Conservation (phyloP, 2,888 invertebrate species). For the Trilocha varians region DNA sequence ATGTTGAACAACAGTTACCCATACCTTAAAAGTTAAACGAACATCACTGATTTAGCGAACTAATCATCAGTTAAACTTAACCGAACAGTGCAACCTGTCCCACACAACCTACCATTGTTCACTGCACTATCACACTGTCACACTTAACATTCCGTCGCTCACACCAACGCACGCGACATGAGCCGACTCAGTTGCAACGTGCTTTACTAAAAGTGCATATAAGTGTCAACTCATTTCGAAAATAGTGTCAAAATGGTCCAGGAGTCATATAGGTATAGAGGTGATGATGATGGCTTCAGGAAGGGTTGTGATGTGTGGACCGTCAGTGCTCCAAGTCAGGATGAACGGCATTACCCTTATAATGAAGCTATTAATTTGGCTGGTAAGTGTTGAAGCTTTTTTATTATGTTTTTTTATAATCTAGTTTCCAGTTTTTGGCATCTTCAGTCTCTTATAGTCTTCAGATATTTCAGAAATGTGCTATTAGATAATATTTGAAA, state of each 20-base stretch:
- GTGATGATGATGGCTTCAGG: conserved; percentile 7
- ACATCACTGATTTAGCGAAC: no score
- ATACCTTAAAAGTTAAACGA: no score
- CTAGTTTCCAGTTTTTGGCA: no score
- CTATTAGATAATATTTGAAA: no score
- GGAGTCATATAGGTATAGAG: neutral
- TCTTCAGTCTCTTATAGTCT: no score
- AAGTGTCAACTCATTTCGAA: neutral
- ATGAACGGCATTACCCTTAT: conserved; percentile 21
- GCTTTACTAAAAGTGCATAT: neutral
- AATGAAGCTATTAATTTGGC: conserved; percentile 30
- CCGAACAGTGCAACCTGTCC: no score
- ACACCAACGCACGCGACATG: neutral
- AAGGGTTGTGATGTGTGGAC: conserved; percentile 5
- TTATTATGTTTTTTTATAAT: neutral
- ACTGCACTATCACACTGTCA: neutral
- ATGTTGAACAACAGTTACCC: no score
- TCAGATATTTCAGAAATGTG: no score
- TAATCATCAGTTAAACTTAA: no score
- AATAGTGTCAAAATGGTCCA: neutral
- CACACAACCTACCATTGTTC: neutral
- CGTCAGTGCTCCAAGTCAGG: conserved; percentile 4
- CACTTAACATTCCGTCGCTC: neutral
- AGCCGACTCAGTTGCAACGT: neutral
- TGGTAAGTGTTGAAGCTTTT: conserved; percentile 19